Base-by-base conservation (phyloP, 2,797 vertebrate genomes). In the Simalia tracyae region DNA sequence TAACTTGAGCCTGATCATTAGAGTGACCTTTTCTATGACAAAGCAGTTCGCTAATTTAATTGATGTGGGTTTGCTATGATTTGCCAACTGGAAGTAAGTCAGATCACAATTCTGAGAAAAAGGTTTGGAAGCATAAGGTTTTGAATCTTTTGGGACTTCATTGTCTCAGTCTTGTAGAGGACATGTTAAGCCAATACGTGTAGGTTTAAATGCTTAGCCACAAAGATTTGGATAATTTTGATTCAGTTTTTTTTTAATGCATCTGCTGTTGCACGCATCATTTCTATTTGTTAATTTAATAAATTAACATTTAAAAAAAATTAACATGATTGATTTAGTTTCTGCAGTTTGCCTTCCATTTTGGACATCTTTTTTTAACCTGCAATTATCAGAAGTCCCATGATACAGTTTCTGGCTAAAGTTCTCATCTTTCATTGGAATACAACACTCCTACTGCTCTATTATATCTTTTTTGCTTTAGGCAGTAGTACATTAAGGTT, bases 381-480 rank as follows among this genome's bases (percentile, higher is more conserved):
- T 17, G 42, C 28, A 90, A 2, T 64, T 90, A 50, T n/a, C 22
- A 54, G 9, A 5, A 7, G 22, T 61, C 28, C 10, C 4, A 66
- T 94, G 19, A 72, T 90, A 93, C 89, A 90, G 76, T 66, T 91
- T 92, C 94, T 95, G 96, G 95, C 94, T 95, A 92, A 91, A 87
- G 93, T 90, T 94, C 96, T 89, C 36, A 93, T 95, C 91, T 57
- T 92, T 93, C 68, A 19, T 93, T 57, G 1, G 22, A 28, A 15
- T 26, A 19, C n/a, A 85, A 50, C 91, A 76, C 60, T 92, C 94
- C 93, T 95, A 56, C 88, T 92, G 0, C 90, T 89, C 89, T 94
- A 2, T 8, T 54, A 84, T 94, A 72, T 91, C 92, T 93, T 76
- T 86, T 89, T 94, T 36, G 28, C 0, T 91, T 92, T 86, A 60